Evolutionary conservation across 2,113 vertebrate genomes (phyloP).

Genomic region (Chauna torquata): DNA sequence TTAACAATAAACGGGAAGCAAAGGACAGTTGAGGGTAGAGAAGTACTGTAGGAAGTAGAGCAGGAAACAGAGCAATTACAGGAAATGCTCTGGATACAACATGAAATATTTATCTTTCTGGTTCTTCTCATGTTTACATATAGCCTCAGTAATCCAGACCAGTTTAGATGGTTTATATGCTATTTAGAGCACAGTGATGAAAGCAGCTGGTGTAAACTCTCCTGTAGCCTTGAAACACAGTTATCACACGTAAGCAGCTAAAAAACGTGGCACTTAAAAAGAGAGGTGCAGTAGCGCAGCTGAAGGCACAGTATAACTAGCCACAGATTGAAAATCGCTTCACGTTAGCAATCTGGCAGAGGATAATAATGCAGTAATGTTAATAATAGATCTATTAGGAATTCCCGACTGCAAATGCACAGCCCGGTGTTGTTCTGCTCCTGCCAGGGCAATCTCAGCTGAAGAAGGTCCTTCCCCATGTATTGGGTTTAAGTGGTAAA

Average conservation of each 20-base stretch:
- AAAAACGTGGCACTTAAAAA: background rate
- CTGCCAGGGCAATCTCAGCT: background rate
- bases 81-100: conserved; percentile 15
- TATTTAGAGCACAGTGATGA: background rate
- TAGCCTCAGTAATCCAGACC: background rate
- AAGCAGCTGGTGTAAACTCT: conserved; percentile 2
- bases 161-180: background rate
- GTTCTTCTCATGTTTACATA: background rate
- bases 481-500: no score
- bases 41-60: conserved; percentile 6
- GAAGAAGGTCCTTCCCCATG: background rate
- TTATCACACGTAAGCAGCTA: background rate
- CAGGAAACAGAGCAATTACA: conserved; percentile 9
- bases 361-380: background rate
- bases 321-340: background rate
- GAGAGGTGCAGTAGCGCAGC: background rate
- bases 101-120: conserved; percentile 7
- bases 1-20: background rate
- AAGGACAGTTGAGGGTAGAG: background rate
- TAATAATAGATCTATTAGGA: background rate
- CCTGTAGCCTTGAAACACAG: background rate
- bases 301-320: background rate
- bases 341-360: background rate
- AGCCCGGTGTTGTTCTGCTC: background rate
- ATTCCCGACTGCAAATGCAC: background rate